Base-by-base conservation (phyloP, 2,797 vertebrate species). In the Champsocephalus esox region DNA sequence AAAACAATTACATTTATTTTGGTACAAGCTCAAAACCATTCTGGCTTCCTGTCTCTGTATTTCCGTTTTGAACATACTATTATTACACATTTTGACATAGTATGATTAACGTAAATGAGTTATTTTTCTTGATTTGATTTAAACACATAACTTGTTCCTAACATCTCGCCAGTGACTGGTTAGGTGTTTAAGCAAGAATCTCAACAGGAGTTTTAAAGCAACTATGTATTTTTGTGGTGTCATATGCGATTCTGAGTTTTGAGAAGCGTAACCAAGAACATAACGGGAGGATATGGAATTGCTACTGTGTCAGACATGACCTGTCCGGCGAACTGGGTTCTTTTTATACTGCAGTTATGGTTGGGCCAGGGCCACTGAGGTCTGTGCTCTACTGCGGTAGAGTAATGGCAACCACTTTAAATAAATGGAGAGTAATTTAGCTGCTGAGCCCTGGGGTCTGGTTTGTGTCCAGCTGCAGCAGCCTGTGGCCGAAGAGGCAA, bases 221-320 rank as follows among this genome's bases (percentile, higher is more conserved):
- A 93, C 87, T 92, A 73, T 93, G 88, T 89, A 91, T 87, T 95
- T 94, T 92, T 94, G 93, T 84, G 93, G 93, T 94, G 88, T 90
- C 86, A 81, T 81, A 66, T 86, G 73, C 77, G 89, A 80, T 84
- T 93, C 83, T 65, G 81, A 86, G 87, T 93, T 93, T 92, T 87
- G 86, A 92, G 85, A 88, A 90, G 88, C 90, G 66, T 88, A 89
- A 93, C 90, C 91, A 90, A 81, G 86, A 91, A 89, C 89, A 84
- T 89, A 91, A 91, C 89, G 72, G 82, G 79, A 92, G 89, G 88
- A 92, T 92, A 89, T 90, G 89, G 86, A 93, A 91, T 93, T 92
- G 92, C 93, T 88, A 76, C 89, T 91, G 92, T 90, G 85, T 83
- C 84, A 86, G 89, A 91, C 88, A 78, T 91, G 93, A 95, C 94